A percentile compares a stretch with the other conserved stretches of the same genome.
Evolutionary conservation across 2,888 invertebrate genomes (phyloP).

Genomic region (Apotomis capreana): DNA sequence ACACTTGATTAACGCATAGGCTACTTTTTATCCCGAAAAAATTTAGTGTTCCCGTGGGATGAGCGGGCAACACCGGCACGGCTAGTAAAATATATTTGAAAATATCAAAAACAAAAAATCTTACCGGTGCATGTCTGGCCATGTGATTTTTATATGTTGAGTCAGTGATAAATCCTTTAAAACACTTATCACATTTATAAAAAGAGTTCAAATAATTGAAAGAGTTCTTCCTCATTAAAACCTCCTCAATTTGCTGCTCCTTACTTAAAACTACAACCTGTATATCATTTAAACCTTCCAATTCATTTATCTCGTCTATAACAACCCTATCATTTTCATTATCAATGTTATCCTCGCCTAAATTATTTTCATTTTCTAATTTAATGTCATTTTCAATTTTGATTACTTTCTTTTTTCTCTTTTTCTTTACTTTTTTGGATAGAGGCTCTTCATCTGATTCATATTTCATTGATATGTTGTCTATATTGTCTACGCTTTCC

Average conservation of each 20-base stretch:
- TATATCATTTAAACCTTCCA: constrained; percentile 48
- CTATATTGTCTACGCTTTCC: constrained; percentile 3
- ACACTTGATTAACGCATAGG: too few relatives aligned
- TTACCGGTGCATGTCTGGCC: constrained; percentile 65
- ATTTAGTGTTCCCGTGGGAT: too few relatives aligned
- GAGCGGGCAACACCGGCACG: too few relatives aligned
- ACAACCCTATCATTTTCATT: constrained; percentile 40
- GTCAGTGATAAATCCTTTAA: constrained; percentile 68
- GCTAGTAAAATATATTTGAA: too few relatives aligned
- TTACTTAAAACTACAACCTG: constrained; percentile 58
- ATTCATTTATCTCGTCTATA: constrained; percentile 26
- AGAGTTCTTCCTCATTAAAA: constrained; percentile 56
- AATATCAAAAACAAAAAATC: constrained; percentile 40
- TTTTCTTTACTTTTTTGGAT: constrained; percentile 46
- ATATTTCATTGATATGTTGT: constrained; percentile 27
- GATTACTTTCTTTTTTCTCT: constrained; percentile 35
- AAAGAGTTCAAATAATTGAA: constrained; percentile 64
- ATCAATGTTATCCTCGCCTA: not conserved
- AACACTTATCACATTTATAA: constrained; percentile 70
- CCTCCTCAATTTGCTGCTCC: constrained; percentile 64
- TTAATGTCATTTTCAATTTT: constrained; percentile 27
- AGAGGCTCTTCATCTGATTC: constrained; percentile 49
- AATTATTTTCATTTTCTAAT: constrained; percentile 1
- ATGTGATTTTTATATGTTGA: constrained; percentile 67
- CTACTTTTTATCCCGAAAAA: too few relatives aligned